A percentile compares a stretch with the other conserved stretches of the same genome.
Conservation (phyloP, 2,113 vertebrate species). For the Zosterops pallidus region DNA sequence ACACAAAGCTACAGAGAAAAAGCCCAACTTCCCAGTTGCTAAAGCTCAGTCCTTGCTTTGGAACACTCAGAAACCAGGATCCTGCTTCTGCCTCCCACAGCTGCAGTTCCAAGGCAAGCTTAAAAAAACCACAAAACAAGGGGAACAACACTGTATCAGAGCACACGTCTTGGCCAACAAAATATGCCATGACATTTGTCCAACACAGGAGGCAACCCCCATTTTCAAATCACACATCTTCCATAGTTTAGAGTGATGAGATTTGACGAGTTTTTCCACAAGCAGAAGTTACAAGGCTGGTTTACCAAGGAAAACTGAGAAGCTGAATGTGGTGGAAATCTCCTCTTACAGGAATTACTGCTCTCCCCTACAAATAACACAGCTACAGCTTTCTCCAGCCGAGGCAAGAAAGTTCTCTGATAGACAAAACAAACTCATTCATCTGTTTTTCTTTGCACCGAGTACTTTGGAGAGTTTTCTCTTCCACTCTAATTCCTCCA, state of each 20-base stretch:
- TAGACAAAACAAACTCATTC: background rate
- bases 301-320: background rate
- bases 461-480: background rate
- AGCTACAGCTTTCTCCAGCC: background rate
- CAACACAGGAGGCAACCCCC: background rate
- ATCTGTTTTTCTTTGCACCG: background rate
- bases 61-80: background rate
- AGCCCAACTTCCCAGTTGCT: background rate
- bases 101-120: background rate
- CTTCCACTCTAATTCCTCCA: background rate
- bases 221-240: background rate
- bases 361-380: background rate
- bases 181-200: background rate
- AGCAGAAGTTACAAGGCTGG: background rate
- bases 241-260: background rate
- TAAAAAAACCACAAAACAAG: background rate
- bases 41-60: background rate
- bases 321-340: background rate
- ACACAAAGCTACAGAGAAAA: background rate
- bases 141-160: accelerated
- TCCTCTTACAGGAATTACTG: background rate
- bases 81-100: background rate
- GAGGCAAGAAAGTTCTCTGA: background rate
- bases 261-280: background rate
- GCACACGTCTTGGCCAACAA: background rate